Base-by-base conservation (phyloP, 2,888 invertebrate species). In the Pycnomerus fuliginosus region DNA sequence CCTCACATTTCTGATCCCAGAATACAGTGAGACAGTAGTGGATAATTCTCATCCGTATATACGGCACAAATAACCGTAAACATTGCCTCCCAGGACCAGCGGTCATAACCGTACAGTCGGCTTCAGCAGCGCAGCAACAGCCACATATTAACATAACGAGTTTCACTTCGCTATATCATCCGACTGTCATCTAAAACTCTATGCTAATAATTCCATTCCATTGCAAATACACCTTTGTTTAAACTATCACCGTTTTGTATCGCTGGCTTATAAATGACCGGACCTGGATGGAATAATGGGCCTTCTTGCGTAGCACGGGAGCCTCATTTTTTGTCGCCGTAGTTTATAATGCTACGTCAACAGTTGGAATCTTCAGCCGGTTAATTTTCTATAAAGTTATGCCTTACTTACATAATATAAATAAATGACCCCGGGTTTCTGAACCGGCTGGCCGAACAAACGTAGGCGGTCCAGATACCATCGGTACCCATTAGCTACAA, bases 141-240 rank as follows among this genome's bases (percentile, higher is more conserved):
- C 50, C 41, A 33, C 55, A 55, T 55, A 72, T 72, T 72, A 71
- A 62, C 72, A 72, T 72, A 72, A 72, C 72, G 65, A 68, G 71
- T 72, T 69, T 62, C 63, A 66, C 65, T 63, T 61, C 64, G 61
- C 59, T 71, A 71, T 71, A 72, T 72, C 72, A 71, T 72, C 68
- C 65, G 62, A 65, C 65, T 69, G 70, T 70, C 70, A 71, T 71
- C 71, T 71, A 70, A 70, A 70, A 69, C 65, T 64, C 62, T 70
- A 71, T 70, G 71, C 68, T 70, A 70, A 70, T 71, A 70, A 61
- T 68, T 67, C 62, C 68, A 60, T 68, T 66, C 65, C 65, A 60
- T 64, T 67, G 70, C 67, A 60, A 70, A 69, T 67, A 66, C 64
- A 62, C 61, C 69, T 70, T 69, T 69, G 68, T 69, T 67, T 64